Evolutionary conservation across 2,113 vertebrate genomes (phyloP).

Genomic region (Salminus brasiliensis): DNA sequence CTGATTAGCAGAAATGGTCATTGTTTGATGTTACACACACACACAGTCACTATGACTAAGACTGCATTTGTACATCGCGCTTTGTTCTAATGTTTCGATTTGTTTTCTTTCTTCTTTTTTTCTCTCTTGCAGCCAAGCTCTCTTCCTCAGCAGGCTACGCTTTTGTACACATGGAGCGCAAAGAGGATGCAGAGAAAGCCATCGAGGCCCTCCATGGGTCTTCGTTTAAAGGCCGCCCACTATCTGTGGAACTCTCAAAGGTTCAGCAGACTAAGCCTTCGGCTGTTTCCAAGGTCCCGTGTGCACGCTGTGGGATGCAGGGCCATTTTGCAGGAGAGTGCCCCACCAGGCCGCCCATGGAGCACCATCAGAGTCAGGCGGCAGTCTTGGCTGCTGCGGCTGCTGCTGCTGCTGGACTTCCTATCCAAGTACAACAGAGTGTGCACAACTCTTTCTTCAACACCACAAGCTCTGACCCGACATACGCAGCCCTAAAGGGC

Average conservation of each 20-base stretch:
- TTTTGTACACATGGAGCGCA: constrained; percentile 97
- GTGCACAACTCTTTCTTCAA: constrained; percentile 82
- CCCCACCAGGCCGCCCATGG: constrained; percentile 69
- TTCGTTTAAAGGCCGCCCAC: constrained; percentile 89
- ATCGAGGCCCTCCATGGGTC: constrained; percentile 93
- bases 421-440: constrained; percentile 78
- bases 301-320: constrained; percentile 57
- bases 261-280: constrained; percentile 86
- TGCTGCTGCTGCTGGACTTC: constrained; percentile 76
- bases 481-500: constrained; percentile 79
- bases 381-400: constrained; percentile 78
- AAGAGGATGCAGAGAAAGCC: constrained; percentile 89
- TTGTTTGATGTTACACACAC: background rate
- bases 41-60: background rate
- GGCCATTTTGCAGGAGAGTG: constrained; percentile 73
- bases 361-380: constrained; percentile 81
- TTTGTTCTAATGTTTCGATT: background rate
- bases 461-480: constrained; percentile 80
- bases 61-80: too few species aligned
- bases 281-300: constrained; percentile 59
- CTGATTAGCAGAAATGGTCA: background rate
- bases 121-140: constrained; percentile 67
- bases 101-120: background rate
- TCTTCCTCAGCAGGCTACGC: constrained; percentile 87
- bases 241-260: constrained; percentile 94